A percentile compares a stretch with the other conserved stretches of the same genome.
These are phyloP conservation scores for Agonum fuliginosum DNA, from an alignment of 2,888 invertebrate genomes.

Conservation along the genomic window DNA sequence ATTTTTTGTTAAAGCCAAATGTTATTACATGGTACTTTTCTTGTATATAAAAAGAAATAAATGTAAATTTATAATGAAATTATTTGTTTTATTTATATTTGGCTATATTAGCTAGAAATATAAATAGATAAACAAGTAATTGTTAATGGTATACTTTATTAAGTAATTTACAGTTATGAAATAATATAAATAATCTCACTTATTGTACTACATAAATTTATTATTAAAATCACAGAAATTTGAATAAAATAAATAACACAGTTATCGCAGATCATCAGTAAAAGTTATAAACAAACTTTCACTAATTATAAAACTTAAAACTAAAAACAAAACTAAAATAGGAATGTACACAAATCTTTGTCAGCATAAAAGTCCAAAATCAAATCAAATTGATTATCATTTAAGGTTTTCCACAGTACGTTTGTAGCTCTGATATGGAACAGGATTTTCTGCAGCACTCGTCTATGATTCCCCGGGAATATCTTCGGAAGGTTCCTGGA, in stretches of 20 bases:
- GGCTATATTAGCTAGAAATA: neutral
- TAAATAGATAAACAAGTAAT: neutral
- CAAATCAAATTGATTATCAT: neutral
- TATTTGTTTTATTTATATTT: slow-evolving; percentile 16
- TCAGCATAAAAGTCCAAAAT: neutral
- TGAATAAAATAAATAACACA: slow-evolving; percentile 56
- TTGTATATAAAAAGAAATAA: slow-evolving; percentile 11
- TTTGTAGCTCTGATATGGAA: slow-evolving; percentile 68
- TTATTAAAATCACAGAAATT: slow-evolving; percentile 57
- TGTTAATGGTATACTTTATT: slow-evolving; percentile 50
- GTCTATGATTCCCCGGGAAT: slow-evolving; percentile 69
- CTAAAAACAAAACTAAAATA: slow-evolving; percentile 19
- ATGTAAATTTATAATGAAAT: slow-evolving; percentile 4
- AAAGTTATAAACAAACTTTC: slow-evolving; percentile 33
- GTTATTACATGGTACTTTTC: slow-evolving; percentile 27
- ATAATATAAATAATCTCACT: slow-evolving; percentile 58
- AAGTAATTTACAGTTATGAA: slow-evolving; percentile 50
- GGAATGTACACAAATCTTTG: slow-evolving; percentile 14
- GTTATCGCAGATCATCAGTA: slow-evolving; percentile 45
- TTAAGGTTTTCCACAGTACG: slow-evolving; percentile 67
- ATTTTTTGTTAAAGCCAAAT: slow-evolving; percentile 23
- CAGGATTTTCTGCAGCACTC: slow-evolving; percentile 72
- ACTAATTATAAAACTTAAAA: slow-evolving; percentile 22
- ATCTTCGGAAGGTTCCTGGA: slow-evolving; percentile 65
- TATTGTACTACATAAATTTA: slow-evolving; percentile 54